phyloP scores from a whole-genome alignment of 2,113 vertebrate genomes.

The Micronycteris hirsuta region DNA sequence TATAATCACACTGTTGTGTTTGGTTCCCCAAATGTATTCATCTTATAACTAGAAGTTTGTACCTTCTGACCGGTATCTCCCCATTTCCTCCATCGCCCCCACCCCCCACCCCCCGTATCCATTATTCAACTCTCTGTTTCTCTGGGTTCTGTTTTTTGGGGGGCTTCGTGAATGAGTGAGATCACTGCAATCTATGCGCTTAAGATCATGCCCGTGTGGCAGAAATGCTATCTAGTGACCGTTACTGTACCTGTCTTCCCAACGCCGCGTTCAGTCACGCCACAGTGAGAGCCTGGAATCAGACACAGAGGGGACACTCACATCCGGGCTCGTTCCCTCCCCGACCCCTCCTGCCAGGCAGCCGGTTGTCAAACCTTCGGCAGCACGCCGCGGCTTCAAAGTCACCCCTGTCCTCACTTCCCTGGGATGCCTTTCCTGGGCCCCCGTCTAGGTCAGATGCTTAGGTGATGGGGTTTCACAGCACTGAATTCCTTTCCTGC shows the following conservation, averaged over 20 bases:
- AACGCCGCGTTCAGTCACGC: background rate
- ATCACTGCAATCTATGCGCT: background rate
- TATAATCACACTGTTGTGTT: no score
- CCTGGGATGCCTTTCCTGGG: no score
- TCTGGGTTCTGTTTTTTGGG: background rate
- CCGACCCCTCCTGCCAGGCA: background rate
- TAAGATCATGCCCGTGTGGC: background rate
- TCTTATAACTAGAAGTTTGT: background rate
- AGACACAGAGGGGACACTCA: no score
- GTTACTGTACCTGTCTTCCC: background rate
- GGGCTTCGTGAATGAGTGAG: background rate
- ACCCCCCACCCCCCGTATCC: background rate
- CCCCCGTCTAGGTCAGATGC: background rate
- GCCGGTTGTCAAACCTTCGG: accelerated
- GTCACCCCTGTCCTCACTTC: background rate
- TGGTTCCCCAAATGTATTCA: background rate
- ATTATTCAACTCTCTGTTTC: background rate
- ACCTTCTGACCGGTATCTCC: background rate
- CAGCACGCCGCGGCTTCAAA: background rate
- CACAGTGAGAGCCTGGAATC: background rate
- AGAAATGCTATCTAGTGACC: background rate
- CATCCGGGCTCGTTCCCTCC: accelerated
- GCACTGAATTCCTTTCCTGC: background rate
- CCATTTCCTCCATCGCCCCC: no score
- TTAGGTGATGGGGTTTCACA: background rate